These are phyloP conservation scores for Epizoanthus ramosus DNA, from an alignment of 92 coral and sea anemone genomes.

Conservation along the genomic window DNA sequence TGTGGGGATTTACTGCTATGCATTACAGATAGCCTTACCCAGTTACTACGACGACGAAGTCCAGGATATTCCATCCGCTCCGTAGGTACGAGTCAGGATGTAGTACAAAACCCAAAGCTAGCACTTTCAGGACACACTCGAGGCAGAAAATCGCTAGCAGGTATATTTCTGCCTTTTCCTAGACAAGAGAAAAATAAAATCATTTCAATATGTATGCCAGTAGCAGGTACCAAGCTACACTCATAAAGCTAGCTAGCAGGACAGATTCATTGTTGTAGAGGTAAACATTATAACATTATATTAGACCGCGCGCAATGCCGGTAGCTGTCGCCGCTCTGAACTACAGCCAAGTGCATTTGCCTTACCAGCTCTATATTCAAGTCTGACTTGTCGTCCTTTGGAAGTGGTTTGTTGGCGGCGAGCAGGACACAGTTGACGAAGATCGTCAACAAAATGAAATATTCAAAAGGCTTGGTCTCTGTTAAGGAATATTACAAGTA, in stretches of 20 bases:
- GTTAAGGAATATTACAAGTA: constrained; percentile 80
- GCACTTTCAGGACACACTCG: constrained; percentile 81
- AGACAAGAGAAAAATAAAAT: constrained; percentile 41
- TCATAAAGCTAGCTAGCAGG: constrained; percentile 22
- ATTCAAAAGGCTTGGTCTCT: constrained; percentile 95
- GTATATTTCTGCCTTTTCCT: constrained; percentile 96
- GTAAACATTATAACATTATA: constrained; percentile 46
- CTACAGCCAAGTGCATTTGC: not conserved
- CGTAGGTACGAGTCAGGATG: constrained; percentile 92
- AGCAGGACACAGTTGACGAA: constrained; percentile 97
- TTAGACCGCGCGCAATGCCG: not conserved
- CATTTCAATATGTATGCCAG: constrained; percentile 37
- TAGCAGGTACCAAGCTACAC: constrained; percentile 39
- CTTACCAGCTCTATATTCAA: constrained; percentile 81
- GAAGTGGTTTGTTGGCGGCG: constrained; percentile 95
- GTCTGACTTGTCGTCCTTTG: constrained; percentile 84
- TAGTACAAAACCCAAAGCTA: constrained; percentile 87
- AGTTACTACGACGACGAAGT: constrained; percentile 93
- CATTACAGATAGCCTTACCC: constrained; percentile 70
- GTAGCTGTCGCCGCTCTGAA: not conserved
- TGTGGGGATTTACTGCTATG: constrained; percentile 29
- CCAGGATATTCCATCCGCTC: constrained; percentile 96
- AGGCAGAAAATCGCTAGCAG: constrained; percentile 93
- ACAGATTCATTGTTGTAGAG: not conserved
- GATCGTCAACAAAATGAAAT: constrained; percentile 97